A percentile compares a stretch with the other conserved stretches of the same genome.
phyloP scores from a whole-genome alignment of 2,113 vertebrate species.

The Scopus umbretta region DNA sequence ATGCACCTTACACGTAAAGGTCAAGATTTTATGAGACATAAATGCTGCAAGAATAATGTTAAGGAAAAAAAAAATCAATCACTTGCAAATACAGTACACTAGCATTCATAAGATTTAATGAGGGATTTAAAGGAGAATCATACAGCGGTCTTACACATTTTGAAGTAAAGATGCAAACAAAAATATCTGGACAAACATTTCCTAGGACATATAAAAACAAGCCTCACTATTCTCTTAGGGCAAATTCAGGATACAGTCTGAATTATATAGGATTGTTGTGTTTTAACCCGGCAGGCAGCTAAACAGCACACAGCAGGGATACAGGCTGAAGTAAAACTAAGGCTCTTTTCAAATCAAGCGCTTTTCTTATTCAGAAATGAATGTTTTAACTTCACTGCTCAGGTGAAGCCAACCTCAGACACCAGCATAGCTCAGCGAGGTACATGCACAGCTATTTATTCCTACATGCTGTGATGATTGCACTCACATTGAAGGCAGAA shows the following conservation, averaged over 20 bases:
- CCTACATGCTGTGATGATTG: accelerated
- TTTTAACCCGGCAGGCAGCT: too few relatives aligned
- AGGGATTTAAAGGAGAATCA: background rate
- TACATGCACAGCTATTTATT: background rate
- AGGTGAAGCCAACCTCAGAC: background rate
- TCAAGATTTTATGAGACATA: background rate
- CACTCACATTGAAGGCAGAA: background rate
- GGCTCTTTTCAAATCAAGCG: background rate
- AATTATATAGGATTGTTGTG: background rate
- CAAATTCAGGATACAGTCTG: background rate
- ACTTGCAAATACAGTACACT: background rate
- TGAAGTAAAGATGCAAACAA: background rate
- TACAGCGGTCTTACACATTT: background rate
- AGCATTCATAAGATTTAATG: background rate
- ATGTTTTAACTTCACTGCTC: background rate
- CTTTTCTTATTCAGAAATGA: background rate
- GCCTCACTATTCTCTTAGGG: background rate
- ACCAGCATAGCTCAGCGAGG: background rate
- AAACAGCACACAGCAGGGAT: background rate
- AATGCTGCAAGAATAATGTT: background rate
- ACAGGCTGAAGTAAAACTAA: background rate
- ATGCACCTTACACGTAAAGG: background rate
- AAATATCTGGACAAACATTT: background rate
- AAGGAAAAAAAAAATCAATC: background rate
- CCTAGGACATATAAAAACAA: background rate